phyloP scores from a whole-genome alignment of 30 jellyfish, hydroid and myxozoan genomes.

The Nemopilema nomurai region DNA sequence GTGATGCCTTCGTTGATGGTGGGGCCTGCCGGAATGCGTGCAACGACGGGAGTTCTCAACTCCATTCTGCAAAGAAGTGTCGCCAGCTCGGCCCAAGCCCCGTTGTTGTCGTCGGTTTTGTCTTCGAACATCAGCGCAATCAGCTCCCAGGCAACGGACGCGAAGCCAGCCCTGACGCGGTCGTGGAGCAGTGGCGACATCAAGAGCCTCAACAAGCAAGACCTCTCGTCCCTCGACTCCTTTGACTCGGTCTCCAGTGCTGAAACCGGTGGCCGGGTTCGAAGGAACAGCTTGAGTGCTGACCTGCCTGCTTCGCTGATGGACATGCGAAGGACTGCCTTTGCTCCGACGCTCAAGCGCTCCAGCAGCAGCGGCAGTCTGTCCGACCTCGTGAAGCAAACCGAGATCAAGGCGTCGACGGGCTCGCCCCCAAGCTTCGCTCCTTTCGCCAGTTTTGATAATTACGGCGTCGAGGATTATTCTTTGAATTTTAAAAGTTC shows the following conservation, averaged over 20 bases:
- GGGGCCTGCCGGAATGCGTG: constrained; percentile 38
- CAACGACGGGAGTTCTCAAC: constrained; percentile 37
- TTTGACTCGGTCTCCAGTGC: background rate
- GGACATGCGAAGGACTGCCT: background rate
- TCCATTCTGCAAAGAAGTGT: constrained; percentile 14
- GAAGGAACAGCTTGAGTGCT: constrained; percentile 44
- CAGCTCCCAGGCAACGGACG: background rate
- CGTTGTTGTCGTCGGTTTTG: constrained; percentile 28
- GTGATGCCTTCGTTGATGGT: constrained; percentile 23
- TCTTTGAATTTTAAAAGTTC: constrained; percentile 19
- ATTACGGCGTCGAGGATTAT: constrained; percentile 51
- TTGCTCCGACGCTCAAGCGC: constrained; percentile 38
- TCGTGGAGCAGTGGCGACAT: constrained; percentile 80
- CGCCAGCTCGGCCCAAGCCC: constrained; percentile 1
- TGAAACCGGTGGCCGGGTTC: constrained; percentile 36
- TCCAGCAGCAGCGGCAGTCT: constrained; percentile 74
- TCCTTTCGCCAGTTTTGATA: constrained; percentile 44
- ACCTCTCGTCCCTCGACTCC: constrained; percentile 16
- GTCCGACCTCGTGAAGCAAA: constrained; percentile 43
- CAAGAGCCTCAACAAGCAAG: constrained; percentile 4
- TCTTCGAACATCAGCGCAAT: constrained; percentile 32
- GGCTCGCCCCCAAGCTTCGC: constrained; percentile 42
- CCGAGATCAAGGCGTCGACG: constrained; percentile 22
- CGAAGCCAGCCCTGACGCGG: constrained; percentile 47
- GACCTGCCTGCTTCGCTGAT: constrained; percentile 6